phyloP scores from a whole-genome alignment of 2,888 invertebrate genomes.

The Periphyllus acericola region DNA sequence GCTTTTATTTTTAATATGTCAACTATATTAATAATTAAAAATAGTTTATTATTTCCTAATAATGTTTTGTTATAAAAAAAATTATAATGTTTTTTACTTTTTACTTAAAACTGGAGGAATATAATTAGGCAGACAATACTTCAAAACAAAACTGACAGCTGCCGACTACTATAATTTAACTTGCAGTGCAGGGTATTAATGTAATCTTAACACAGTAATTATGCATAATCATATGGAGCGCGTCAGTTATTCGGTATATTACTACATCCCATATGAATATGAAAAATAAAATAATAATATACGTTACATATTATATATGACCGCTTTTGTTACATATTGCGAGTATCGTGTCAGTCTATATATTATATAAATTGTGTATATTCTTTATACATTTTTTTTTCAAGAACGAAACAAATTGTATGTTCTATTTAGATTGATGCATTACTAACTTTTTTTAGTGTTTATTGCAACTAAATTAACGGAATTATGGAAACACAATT shows the following conservation, averaged over 20 bases:
- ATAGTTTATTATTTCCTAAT: not conserved
- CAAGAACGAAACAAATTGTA: no score
- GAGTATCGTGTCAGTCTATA: not conserved
- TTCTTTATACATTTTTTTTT: no score
- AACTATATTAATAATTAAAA: not conserved
- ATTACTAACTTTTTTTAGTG: no score
- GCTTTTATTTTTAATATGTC: not conserved
- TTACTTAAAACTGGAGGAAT: not conserved
- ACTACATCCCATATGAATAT: not conserved
- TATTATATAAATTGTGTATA: no score
- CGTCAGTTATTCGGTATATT: conserved; percentile 4
- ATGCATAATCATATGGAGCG: not conserved
- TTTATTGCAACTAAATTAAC: no score
- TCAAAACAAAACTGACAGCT: conserved; percentile 35
- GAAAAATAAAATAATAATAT: conserved; percentile 26
- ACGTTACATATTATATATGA: not conserved
- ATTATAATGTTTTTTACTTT: conserved; percentile 17
- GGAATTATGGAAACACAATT: no score
- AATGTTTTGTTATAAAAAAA: not conserved
- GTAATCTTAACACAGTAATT: conserved; percentile 33
- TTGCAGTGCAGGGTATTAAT: conserved; percentile 5
- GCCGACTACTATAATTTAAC: conserved; percentile 2
- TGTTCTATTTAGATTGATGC: no score
- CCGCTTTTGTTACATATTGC: not conserved
- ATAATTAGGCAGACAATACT: conserved; percentile 6